Evolutionary conservation across 2,113 vertebrate genomes (phyloP), one percentile per base, ranked within the genome.

Genomic region (Syngnathus scovelli): DNA sequence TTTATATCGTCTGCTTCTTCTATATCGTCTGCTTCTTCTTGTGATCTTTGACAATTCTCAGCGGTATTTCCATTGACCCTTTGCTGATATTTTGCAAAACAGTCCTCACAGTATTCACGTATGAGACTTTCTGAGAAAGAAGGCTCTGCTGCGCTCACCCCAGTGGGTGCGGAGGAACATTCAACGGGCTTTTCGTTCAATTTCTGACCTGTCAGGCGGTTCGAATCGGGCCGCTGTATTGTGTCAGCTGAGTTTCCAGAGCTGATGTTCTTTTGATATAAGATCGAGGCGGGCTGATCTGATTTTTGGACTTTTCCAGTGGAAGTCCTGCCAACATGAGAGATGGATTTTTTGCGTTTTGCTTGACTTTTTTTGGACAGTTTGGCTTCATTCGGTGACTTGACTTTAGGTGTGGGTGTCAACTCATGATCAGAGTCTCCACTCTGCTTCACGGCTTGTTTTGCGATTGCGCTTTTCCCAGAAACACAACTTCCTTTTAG

Each of bases 241-340:
- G 54, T 33, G 23, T 56, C 21, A 12, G 13, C 12, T 0, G 54
- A 56, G 54, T 27, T 56, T 13, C 54, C 27, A 6, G 54, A 56
- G 2, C 23, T 23, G 23, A 63, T 5, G 13, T 33, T 62, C 61
- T 55, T 41, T 59, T 67, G 58, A 7, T 65, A 37, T 27, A 56
- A 63, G 61, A 70, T 61, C 3, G 49, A 62, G 3, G 16, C 46
- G 2, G 70, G 67, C 16, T 67, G 21, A 62, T 68, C 63, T 1
- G 77, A 49, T 62, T 38, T 66, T 9, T 38, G 23, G 48, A 70
- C 8, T 23, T 70, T 65, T 16, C 21, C 23, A 10, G 18, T 10
- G 7, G 52, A 64, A 23, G 19, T 3, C 55, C n/a, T 70, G 15
- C 9, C 0, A 74, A 64, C 36, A 36, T 58, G 10, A 5, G 21